Evolutionary conservation across 2,797 vertebrate genomes (phyloP), one percentile per base, ranked within the genome.

Genomic region (Aplochiton taeniatus): DNA sequence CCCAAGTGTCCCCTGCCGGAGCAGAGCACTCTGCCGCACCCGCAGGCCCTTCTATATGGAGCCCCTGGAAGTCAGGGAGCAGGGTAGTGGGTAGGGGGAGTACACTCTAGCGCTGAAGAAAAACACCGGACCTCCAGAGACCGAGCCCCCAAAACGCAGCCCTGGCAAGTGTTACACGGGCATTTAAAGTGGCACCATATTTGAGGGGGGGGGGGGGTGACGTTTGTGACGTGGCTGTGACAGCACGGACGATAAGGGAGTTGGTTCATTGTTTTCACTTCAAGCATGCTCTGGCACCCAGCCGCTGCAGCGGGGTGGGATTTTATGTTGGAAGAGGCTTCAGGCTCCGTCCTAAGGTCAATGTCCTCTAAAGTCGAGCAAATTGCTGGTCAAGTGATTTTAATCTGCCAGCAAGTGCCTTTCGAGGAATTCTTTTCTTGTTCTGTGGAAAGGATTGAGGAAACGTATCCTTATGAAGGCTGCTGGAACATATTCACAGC

Each of bases 371-470:
- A 79, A 78, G 72, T 68, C 69, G 67, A 43, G 5, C 68, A 82
- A 69, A 83, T 76, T 65, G 74, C 74, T 66, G 72, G 78, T 80
- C 70, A 79, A 77, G 72, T 73, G 47, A 44, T 83, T 83, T 76
- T 61, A 77, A 82, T 81, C 83, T 79, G 61, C 20, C 61, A 69
- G 63, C 47, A 18, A 48, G n/a, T 51, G 11, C 41, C 47, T 75
- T 73, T 82, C 61, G 71, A 69, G 73, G 68, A 84, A 65, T 75
- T 9, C 79, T 70, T 80, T 84, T 63, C 73, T 69, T 60, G 61
- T 79, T 79, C 74, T 46, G 51, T 76, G 72, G 65, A 69, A 78
- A 69, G 67, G 61, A 81, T 84, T 69, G 50, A 85, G 66, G 67
- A 58, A 65, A 63, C 75, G 76, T 87, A 68, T 84, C 74, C 60